phyloP scores from a whole-genome alignment of 2,797 vertebrate genomes.

The Varecia variegata region DNA sequence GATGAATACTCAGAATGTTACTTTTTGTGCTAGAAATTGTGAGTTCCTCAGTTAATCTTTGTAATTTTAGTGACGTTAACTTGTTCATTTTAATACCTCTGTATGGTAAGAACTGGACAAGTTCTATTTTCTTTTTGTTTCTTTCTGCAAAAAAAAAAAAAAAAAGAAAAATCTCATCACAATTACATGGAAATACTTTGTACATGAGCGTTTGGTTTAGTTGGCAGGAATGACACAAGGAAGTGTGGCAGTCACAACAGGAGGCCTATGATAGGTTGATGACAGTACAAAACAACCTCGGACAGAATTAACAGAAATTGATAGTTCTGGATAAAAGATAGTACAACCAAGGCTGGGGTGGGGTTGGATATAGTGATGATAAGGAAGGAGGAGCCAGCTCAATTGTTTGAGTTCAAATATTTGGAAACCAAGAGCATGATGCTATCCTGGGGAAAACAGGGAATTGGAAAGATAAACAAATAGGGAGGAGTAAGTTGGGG shows the following conservation, averaged over 20 bases:
- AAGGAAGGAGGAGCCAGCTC: neutral
- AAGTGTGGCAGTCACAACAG: neutral
- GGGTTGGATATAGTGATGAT: slow-evolving; percentile 63
- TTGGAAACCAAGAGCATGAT: neutral
- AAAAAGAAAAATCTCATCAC: neutral
- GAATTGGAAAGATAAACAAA: neutral
- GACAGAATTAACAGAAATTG: neutral
- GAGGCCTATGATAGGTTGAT: neutral
- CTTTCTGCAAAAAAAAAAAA: neutral
- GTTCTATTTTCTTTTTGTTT: neutral
- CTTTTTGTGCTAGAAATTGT: neutral
- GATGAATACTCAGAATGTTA: neutral
- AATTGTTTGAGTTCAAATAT: neutral
- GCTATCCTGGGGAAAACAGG: neutral
- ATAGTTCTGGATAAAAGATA: neutral
- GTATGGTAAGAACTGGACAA: neutral
- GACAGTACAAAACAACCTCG: neutral
- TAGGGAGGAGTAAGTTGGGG: neutral
- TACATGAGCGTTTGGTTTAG: neutral
- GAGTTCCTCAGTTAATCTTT: slow-evolving; percentile 8
- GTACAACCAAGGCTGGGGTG: neutral
- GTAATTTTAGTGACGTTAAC: neutral
- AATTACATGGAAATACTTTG: neutral
- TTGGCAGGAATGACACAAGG: neutral
- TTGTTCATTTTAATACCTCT: neutral